These are phyloP conservation scores for Lithophane ornitopus DNA, from an alignment of 2,888 invertebrate genomes.

Conservation along the genomic window DNA sequence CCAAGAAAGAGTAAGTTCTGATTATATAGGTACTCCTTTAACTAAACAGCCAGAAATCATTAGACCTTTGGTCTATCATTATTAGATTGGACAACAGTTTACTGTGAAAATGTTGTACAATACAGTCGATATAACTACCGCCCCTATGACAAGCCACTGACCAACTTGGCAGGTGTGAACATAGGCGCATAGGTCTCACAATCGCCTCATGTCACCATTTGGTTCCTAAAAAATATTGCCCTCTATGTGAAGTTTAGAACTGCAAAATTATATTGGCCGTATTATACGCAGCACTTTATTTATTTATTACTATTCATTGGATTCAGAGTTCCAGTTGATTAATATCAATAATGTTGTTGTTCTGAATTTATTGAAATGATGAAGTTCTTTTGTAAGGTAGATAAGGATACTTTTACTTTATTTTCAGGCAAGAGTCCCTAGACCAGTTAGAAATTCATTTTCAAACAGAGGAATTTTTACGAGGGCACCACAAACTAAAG, in stretches of 20 bases:
- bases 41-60: not conserved
- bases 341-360: not conserved
- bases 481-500: slow-evolving; percentile 72
- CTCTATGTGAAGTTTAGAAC: no score
- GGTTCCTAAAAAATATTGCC: no score
- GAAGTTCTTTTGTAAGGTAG: not conserved
- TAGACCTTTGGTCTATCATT: not conserved
- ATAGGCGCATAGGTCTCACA: no score
- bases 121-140: no score
- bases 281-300: not conserved
- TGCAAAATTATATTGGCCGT: no score
- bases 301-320: not conserved
- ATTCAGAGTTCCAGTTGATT: no score
- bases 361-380: slow-evolving; percentile 2
- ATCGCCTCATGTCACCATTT: no score
- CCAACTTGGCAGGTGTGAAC: no score
- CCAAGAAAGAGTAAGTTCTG: slow-evolving; percentile 82
- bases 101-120: no score
- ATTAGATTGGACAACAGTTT: not conserved
- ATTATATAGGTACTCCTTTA: not conserved
- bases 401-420: not conserved
- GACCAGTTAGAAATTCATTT: slow-evolving; percentile 68
- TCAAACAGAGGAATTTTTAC: slow-evolving; percentile 71
- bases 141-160: no score
- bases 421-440: slow-evolving; percentile 64